Evolutionary conservation across 1,140 invertebrate species (phyloP), one percentile per base, ranked within the genome.

Genomic region (Bombyx mori): DNA sequence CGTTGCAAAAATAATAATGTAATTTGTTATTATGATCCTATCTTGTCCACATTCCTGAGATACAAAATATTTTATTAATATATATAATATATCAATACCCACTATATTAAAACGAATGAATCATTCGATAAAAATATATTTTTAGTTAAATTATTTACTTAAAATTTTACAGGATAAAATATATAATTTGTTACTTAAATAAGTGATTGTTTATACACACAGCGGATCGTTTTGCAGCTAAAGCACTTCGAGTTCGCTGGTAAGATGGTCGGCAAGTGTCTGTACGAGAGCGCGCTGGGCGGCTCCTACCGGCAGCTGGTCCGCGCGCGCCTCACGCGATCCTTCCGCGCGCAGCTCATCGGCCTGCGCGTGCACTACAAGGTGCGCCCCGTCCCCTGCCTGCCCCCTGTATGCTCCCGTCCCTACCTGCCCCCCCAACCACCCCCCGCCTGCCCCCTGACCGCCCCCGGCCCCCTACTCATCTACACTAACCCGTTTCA

Each of bases 221-320:
- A 1, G 26, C 26, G 2, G 26, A 5, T 22, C 45, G 35, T 60
- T 49, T 60, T 68, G 1, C 75, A 88, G 84, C 71, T 97, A 50
- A 96, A 97, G 73, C 93, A 97, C 81, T 98, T 94, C 82, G 96
- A 98, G 89, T 96, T 98, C 82, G 96, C 97, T 44, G 97, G 97
- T 42, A 94, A 95, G 84, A 91, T 98, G 64, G 95, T 98, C n/a
- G 97, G 96, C 51, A 97, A 97, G 87, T 96, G 95, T 88, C 35
- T 62, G 57, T 98, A 97, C 77, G 97, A 98, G 86, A 96, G 95
- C 51, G 94, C 96, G 8, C 88, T 97, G 10, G 96, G 96, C 6
- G 94, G 95, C 35, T 92, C 93, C 8, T 97, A 97, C 88, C 88
- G 96, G 3, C 96, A 97, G 82, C 87, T 97, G 57, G 96, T 98